Evolutionary conservation across 2,888 invertebrate genomes (phyloP).

Genomic region (Pseudoips prasinana): DNA sequence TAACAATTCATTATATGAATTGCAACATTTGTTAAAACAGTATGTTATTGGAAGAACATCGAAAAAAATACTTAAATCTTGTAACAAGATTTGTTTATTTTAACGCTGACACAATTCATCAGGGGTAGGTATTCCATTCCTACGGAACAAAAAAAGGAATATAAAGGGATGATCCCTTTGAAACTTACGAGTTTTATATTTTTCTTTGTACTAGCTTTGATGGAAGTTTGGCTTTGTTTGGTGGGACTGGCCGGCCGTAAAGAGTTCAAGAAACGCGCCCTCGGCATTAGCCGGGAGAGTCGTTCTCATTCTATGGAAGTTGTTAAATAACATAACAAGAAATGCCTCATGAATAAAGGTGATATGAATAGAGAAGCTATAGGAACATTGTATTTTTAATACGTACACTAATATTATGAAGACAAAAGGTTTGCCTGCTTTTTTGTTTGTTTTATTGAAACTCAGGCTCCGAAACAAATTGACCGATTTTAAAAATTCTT

Average conservation of each 20-base stretch:
- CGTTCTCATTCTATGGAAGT: conserved; percentile 17
- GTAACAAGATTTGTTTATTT: conserved; percentile 39
- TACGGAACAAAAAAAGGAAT: conserved; percentile 52
- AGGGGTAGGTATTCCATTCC: conserved; percentile 49
- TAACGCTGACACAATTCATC: conserved; percentile 50
- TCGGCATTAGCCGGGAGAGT: conserved; percentile 30
- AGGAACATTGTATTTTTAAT: too few relatives aligned
- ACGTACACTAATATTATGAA: too few relatives aligned
- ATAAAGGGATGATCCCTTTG: conserved; percentile 66
- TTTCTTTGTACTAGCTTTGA: conserved; percentile 66
- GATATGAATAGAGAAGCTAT: too few relatives aligned
- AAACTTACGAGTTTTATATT: conserved; percentile 69
- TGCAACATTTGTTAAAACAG: too few relatives aligned
- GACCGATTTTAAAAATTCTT: too few relatives aligned
- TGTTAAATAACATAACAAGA: conserved; percentile 37
- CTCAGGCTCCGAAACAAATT: too few relatives aligned
- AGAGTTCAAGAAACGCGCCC: conserved; percentile 44
- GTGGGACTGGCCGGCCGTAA: conserved; percentile 39
- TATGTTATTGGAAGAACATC: too few relatives aligned
- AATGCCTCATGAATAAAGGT: too few relatives aligned
- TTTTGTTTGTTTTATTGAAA: too few relatives aligned
- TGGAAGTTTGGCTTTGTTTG: conserved; percentile 66
- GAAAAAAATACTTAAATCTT: too few relatives aligned
- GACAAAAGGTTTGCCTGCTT: too few relatives aligned
- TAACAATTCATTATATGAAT: too few relatives aligned